Base-by-base conservation (phyloP, 2,888 invertebrate species). In the Lasioglossum leucozonium region DNA sequence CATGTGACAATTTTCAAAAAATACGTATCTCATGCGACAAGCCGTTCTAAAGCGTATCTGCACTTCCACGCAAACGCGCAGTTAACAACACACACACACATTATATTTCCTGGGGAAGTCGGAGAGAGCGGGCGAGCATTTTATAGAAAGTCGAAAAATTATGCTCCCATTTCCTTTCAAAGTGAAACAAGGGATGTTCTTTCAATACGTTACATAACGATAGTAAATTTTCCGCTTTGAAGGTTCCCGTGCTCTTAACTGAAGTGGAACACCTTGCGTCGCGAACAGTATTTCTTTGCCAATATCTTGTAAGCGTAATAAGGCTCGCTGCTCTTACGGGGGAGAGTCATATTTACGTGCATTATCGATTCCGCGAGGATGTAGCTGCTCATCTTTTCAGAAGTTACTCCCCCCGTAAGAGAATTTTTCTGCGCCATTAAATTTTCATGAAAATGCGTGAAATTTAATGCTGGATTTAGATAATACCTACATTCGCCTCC, bases 201-300 rank as follows among this genome's bases (percentile, higher is more conserved):
- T 74, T 47, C 69, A 55, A 67, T 51, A 74, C 22, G 58, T 71
- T 62, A 22, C 44, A 58, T 16, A 42, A 40, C 51, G 73, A 79
- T 67, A 51, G 62, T 79, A 79, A 69, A 74, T 79, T 78, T 79
- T 67, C 74, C 30, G 65, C 51, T 79, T 79, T 74, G 65, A 73
- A 74, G 40, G 40, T 42, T 42, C 47, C 37, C 34, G 40, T 67
- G 79, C 79, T 79, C 67, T 79, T 65, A 79, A 71, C 65, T 74
- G 51, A 47, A 65, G 55, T 74, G 42, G 58, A 74, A 72, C 78
- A 42, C 58, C 75, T 58, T 75, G 62, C 62, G 67, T 74, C 78
- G 34, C 62, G 44, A 78, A 74, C 79, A 74, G 51, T 79, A 79
- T 79, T 79, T 67, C 67, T 67, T 65, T 51, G 51, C 47, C n/a